Base-by-base conservation (phyloP, 1,140 invertebrate genomes). In the Hydropsyche tenuis region DNA sequence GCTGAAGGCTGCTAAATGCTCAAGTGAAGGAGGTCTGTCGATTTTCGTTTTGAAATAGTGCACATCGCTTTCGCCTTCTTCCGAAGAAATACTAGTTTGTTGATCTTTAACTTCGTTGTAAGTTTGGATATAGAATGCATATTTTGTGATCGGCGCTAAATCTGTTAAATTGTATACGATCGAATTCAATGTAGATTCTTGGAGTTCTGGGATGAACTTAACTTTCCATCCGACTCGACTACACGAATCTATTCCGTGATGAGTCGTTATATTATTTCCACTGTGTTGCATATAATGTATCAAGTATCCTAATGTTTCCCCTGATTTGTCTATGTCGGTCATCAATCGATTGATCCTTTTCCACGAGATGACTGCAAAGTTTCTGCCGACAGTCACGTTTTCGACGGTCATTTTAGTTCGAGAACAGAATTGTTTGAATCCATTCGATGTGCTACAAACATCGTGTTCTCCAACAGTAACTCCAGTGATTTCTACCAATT, bases 221-320 rank as follows among this genome's bases (percentile, higher is more conserved):
- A 84, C 83, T 37, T 78, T 82, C 88, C 88, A 88, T 2, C 74
- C 75, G 30, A 81, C 77, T 27, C 87, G 86, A 5, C 89, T 91
- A 82, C 94, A 96, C 4, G 93, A 91, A 82, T 94, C 92, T 75
- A 91, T 84, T 16, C 91, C 90, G 78, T 37, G 30, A 81, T 91
- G 93, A 66, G 93, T 86, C 1, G 90, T 89, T 0, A 94, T 84
- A 81, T 93, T 94, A 56, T 85, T 79, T 65, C 86, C 80, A 0
- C 89, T 88, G 64, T 93, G 89, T 69, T 85, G 84, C 73, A 90
- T 89, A 76, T 88, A 92, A 79, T 91, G 92, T 37, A 94, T 85
- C 18, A 91, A 88, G 80, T 94, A 96, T 51, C 92, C 90, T 83
- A 1, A 12, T 1, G 94, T 82, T 62, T 74, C 30, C 9, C 30